A percentile compares a stretch with the other conserved stretches of the same genome.
These are phyloP conservation scores for Meteorus cinctellus DNA, from an alignment of 2,888 invertebrate species.

Conservation along the genomic window DNA sequence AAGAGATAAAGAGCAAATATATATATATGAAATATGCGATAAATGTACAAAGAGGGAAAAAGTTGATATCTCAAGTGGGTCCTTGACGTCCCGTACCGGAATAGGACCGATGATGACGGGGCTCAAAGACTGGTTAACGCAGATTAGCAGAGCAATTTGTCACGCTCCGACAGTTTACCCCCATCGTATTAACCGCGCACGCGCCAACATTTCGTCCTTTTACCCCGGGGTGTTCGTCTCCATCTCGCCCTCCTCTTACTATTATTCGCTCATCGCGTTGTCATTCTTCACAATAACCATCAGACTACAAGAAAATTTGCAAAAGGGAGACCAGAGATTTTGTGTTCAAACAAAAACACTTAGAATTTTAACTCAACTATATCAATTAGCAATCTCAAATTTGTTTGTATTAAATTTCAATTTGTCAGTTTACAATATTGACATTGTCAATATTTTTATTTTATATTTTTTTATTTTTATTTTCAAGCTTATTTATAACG, in stretches of 20 bases:
- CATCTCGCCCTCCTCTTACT: constrained; percentile 47
- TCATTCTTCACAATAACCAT: background rate
- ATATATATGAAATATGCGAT: background rate
- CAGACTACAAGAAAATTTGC: constrained; percentile 1
- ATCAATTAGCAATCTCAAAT: background rate
- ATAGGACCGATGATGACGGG: constrained; percentile 65
- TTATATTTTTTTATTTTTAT: background rate
- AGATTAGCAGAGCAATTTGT: constrained; percentile 72
- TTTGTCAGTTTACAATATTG: background rate
- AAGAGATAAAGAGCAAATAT: background rate
- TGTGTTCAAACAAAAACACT: background rate
- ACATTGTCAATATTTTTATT: background rate
- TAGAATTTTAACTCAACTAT: background rate
- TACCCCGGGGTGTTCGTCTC: constrained; percentile 51
- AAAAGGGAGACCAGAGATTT: background rate
- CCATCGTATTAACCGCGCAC: constrained; percentile 52
- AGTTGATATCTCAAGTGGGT: constrained; percentile 29
- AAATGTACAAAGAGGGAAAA: background rate
- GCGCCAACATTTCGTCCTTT: constrained; percentile 46
- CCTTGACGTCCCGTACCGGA: constrained; percentile 60
- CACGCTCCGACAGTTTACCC: constrained; percentile 69
- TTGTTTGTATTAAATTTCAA: background rate
- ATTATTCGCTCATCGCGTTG: background rate
- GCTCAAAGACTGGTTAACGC: constrained; percentile 71
- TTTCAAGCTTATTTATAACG: background rate